Evolutionary conservation across 1,140 invertebrate species (phyloP).

Genomic region (Acarapis woodi): DNA sequence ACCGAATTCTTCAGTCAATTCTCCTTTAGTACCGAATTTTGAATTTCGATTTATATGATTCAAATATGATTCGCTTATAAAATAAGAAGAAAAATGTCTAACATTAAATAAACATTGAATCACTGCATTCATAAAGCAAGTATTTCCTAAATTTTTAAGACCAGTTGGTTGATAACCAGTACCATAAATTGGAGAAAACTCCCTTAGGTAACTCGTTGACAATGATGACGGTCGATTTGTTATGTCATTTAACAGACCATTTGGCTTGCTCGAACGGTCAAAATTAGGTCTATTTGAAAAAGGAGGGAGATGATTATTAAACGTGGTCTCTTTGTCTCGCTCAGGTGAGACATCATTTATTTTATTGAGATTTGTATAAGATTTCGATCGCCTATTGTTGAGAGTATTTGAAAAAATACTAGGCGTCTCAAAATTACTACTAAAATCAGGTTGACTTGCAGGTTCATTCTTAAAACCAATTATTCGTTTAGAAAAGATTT

Average conservation of each 20-base stretch:
- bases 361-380: too few relatives aligned
- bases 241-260: not conserved
- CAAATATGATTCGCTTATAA: constrained; percentile 19
- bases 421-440: not conserved
- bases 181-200: constrained; percentile 8
- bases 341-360: too few relatives aligned
- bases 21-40: constrained; percentile 22
- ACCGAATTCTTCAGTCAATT: constrained; percentile 40
- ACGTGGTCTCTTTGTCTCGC: not conserved
- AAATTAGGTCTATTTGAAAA: too few relatives aligned
- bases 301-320: too few relatives aligned
- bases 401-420: not conserved
- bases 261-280: not conserved
- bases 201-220: too few relatives aligned
- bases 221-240: not conserved
- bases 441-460: too few relatives aligned
- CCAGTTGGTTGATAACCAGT: constrained; percentile 17
- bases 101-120: constrained; percentile 42
- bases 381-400: too few relatives aligned
- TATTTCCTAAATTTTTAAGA: constrained; percentile 26
- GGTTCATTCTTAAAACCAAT: too few relatives aligned
- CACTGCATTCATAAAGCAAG: constrained; percentile 30
- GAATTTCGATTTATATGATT: constrained; percentile 10
- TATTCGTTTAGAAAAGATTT: too few relatives aligned
- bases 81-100: constrained; percentile 36